Evolutionary conservation across 2,113 vertebrate genomes (phyloP), one percentile per base, ranked within the genome.

Genomic region (Hypanus sabinus): DNA sequence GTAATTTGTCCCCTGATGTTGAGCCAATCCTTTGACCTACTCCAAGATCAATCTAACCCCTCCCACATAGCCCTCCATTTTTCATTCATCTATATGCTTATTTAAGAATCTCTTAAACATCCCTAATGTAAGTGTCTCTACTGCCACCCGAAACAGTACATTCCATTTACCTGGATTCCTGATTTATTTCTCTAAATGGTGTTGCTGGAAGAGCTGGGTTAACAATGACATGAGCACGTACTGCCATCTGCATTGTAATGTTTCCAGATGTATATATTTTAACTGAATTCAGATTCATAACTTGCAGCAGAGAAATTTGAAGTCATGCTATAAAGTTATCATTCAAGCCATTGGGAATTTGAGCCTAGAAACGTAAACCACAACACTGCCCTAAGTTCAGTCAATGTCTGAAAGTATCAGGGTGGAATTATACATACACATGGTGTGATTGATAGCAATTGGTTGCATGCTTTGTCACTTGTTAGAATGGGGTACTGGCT

Each of bases 351-450:
- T 24, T 85, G 8, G 46, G 46, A 46, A 46, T 46, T 46, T 46
- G 1, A 46, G 46, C 46, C 46, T 3, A 46, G 46, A 3, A 46
- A 46, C 46, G 1, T 46, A 46, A 46, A 3, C 46, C 46, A 46
- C 46, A 46, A 46, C 46, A 46, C 46, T 46, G 46, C 46, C 46
- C 2, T 46, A 46, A 3, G 46, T 46, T 46, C 46, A 46, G 46
- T 46, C 4, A 46, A 46, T 46, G 46, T 46, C 46, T 46, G 46
- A 46, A 46, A 46, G 46, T 46, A 46, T 46, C 46, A 46, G 46
- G 46, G 46, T 1, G 46, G 46, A 46, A 97, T 97, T 97, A 98
- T 97, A 96, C 95, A 96, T 96, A 70, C 0, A 70, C 0, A 93
- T 94, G 94, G 95, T 81, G 60, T 96, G 96, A 96, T 95, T 96